Conservation (phyloP, 2,797 vertebrate species). For the Sebastes flavidus region DNA sequence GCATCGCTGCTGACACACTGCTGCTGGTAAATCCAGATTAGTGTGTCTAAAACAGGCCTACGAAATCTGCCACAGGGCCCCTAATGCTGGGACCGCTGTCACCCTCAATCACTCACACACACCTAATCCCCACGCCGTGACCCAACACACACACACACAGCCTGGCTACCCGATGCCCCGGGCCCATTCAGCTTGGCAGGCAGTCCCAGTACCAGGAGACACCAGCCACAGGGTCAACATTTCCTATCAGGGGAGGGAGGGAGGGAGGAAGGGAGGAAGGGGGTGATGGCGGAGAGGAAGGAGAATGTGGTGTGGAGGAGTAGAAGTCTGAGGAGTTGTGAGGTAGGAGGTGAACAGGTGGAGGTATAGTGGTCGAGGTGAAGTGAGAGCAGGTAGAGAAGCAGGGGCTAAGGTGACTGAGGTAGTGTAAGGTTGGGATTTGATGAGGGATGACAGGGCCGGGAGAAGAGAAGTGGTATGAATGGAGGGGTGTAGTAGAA, state of each 20-base stretch:
- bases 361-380: not conserved
- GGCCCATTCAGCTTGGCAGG: conserved; percentile 60
- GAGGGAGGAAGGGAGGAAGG: not conserved
- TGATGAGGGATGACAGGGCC: too few species aligned
- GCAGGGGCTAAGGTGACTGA: not conserved
- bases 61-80: conserved; percentile 83
- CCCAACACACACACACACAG: conserved; percentile 46
- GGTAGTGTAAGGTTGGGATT: not conserved
- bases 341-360: conserved; percentile 6
- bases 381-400: not conserved
- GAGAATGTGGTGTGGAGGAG: not conserved
- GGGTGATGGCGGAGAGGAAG: not conserved
- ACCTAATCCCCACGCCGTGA: conserved; percentile 81
- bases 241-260: conserved; percentile 23
- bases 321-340: not conserved
- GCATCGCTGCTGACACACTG: conserved; percentile 83
- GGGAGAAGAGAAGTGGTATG: not conserved
- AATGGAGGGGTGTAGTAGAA: not conserved
- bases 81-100: conserved; percentile 84
- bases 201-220: conserved; percentile 73
- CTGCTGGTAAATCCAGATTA: conserved; percentile 86
- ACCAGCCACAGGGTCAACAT: conserved; percentile 75
- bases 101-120: conserved; percentile 85
- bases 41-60: conserved; percentile 85
- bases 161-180: conserved; percentile 40